A percentile compares a stretch with the other conserved stretches of the same genome.
These are phyloP conservation scores for Gadus chalcogrammus DNA, from an alignment of 2,113 vertebrate species.

Conservation along the genomic window DNA sequence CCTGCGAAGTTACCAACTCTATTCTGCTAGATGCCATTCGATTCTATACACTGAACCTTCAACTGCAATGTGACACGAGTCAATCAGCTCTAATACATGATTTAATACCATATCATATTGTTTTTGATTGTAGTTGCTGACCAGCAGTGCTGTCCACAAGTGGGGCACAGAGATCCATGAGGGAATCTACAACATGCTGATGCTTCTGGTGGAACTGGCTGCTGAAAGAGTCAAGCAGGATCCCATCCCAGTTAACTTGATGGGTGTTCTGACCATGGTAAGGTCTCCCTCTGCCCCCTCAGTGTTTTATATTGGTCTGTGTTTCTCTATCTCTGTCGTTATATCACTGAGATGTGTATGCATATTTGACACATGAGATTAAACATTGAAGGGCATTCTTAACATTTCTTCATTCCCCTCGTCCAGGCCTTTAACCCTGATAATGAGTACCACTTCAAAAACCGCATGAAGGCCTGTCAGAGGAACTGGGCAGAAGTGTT, in stretches of 20 bases:
- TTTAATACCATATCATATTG: too few relatives aligned
- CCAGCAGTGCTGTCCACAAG: conserved; percentile 97
- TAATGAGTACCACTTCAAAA: conserved; percentile 99
- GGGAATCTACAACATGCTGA: conserved; percentile 99
- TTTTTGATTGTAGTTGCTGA: conserved; percentile 78
- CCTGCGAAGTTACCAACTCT: too few relatives aligned
- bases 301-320: not conserved
- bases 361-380: too few relatives aligned
- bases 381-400: too few relatives aligned
- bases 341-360: too few relatives aligned
- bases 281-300: conserved; percentile 14
- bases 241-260: conserved; percentile 87
- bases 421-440: conserved; percentile 94
- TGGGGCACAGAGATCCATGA: conserved; percentile 99
- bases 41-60: too few relatives aligned
- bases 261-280: conserved; percentile 94
- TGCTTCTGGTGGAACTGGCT: conserved; percentile 93
- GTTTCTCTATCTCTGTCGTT: not conserved
- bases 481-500: conserved; percentile 97
- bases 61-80: too few relatives aligned
- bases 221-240: conserved; percentile 96
- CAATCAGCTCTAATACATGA: too few relatives aligned
- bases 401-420: too few relatives aligned
- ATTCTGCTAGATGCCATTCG: too few relatives aligned
- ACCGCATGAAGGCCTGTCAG: conserved; percentile 95